These are phyloP conservation scores for Cairina moschata DNA, from an alignment of 2,113 vertebrate species.

Conservation along the genomic window DNA sequence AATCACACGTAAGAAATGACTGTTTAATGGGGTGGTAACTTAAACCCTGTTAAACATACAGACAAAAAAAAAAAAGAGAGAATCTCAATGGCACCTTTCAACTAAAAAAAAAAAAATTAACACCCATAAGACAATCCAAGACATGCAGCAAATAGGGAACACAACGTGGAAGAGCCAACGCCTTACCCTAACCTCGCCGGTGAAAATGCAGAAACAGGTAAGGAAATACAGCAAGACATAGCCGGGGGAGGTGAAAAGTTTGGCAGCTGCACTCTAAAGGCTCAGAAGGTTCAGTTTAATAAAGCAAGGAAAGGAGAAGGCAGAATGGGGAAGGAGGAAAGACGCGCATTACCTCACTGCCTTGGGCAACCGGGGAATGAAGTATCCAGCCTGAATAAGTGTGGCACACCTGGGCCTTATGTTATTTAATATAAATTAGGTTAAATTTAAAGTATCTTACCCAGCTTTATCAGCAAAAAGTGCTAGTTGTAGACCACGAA, in stretches of 20 bases:
- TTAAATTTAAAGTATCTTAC: neutral
- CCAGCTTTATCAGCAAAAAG: neutral
- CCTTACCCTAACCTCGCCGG: neutral
- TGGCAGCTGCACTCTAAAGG: neutral
- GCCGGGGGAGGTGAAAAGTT: neutral
- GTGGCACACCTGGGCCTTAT: neutral
- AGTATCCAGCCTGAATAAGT: neutral
- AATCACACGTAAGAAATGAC: slow-evolving; percentile 53
- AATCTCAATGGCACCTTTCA: neutral
- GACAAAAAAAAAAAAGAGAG: slow-evolving; percentile 14
- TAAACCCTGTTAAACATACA: slow-evolving; percentile 43
- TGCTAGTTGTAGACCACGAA: neutral
- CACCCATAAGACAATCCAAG: neutral
- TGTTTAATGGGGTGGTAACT: slow-evolving; percentile 55
- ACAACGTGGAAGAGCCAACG: neutral
- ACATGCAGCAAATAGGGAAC: neutral
- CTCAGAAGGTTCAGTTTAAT: neutral
- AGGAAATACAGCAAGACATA: neutral
- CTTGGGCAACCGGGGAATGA: neutral
- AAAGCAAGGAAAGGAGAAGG: neutral
- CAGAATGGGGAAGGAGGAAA: slow-evolving; percentile 2
- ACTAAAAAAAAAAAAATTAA: neutral
- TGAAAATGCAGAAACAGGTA: neutral
- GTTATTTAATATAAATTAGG: neutral
- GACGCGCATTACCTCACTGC: neutral